Evolutionary conservation across 2,888 invertebrate genomes (phyloP), one percentile per base, ranked within the genome.

Genomic region (Laothoe populi): DNA sequence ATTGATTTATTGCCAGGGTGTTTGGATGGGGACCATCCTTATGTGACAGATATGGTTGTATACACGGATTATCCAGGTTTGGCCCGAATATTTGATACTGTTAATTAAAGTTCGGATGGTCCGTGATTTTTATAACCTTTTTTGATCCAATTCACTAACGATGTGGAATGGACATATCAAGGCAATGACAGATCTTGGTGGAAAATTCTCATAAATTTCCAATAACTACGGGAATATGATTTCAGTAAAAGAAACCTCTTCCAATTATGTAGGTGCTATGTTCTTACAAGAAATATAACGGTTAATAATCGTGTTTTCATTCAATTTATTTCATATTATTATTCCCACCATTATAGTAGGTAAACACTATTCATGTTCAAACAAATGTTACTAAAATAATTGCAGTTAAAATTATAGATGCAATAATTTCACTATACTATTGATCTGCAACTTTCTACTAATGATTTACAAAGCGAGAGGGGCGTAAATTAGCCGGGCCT

Each of bases 401-500:
- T 11, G 1, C 19, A 1, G 4, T 19, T 1, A 35, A 19, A 53
- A 35, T 21, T 53, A 19, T 19, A 26, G n/a, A 35, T 53, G 19
- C 53, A 53, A n/a, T n/a, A n/a, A 5, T 8, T 8, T 16, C 23
- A 16, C 1, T 16, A 5, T 4, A 21, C 46, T 13, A 24, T 46
- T 59, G 21, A 24, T 66, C 64, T 65, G 65, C 67, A 73, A 70
- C 75, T 75, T 75, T 75, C 75, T 66, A 70, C 42, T 46, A 63
- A 69, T 74, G 74, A 74, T 74, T 74, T 75, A 75, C 70, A 69
- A 68, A 60, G 24, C 60, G n/a, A 65, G 69, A 58, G 48, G 59
- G 66, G 67, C 46, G 71, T 73, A 72, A 75, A 75, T 75, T 74
- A 73, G 66, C 66, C 1, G 62, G 60, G 72, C 70, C 73, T 73